Base-by-base conservation (phyloP, 1,140 invertebrate species). In the Lepidurus couesii region DNA sequence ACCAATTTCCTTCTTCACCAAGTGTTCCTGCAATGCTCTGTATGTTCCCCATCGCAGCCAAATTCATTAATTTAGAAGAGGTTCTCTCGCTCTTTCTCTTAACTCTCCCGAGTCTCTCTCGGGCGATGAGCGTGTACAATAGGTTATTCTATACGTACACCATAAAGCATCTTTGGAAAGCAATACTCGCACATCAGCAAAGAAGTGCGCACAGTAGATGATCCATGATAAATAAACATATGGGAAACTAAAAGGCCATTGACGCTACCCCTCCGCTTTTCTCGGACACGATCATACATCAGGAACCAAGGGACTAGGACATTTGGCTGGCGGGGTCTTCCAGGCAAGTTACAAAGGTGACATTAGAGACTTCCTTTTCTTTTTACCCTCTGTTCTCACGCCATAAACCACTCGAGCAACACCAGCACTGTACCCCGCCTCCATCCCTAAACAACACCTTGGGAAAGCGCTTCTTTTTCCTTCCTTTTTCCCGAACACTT, bases 1-100 rank as follows among this genome's bases (percentile, higher is more conserved):
- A 65, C 53, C 53, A 65, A 65, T 65, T 65, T 65, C 53, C n/a
- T 65, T 65, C 53, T 65, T 65, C 53, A n/a, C 53, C 53, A 65
- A 65, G 53, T 65, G 53, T 65, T 65, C 53, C 53, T 65, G 53
- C 53, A 65, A 65, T 65, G 53, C 9, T 65, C 16, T 65, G 53
- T 65, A 65, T 65, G 53, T 21, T 65, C 21, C 53, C 53, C 53
- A 65, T 21, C 53, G 16, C 53, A 65, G 53, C 53, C 53, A 65
- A 65, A 65, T 65, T 65, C 53, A 65, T 65, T 65, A 65, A 65
- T 65, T 65, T 65, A 65, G 53, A 65, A 16, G 9, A 65, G 6
- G 13, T 9, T 65, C 21, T 65, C 9, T 7, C 21, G 16, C 13
- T 65, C 7, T 11, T 65, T 65, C 21, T 16, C 53, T 65, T 65